These are phyloP conservation scores for Steinernema carpocapsae DNA, from an alignment of 2,888 invertebrate genomes.

Conservation along the genomic window DNA sequence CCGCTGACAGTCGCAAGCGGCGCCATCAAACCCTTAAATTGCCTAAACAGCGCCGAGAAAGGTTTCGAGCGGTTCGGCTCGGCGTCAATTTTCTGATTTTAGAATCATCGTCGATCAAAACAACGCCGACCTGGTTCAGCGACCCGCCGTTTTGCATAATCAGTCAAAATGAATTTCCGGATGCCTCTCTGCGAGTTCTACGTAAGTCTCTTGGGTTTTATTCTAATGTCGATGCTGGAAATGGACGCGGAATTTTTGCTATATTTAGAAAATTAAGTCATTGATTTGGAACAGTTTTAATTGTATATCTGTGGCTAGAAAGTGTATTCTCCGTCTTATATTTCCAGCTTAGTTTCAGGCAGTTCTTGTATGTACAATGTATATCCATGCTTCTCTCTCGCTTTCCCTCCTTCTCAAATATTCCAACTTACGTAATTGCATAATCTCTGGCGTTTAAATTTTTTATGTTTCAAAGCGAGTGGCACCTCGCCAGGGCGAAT, in stretches of 20 bases:
- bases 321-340: no score
- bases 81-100: neutral
- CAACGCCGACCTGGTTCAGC: neutral
- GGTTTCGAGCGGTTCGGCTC: neutral
- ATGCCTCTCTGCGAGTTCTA: slow-evolving; percentile 31
- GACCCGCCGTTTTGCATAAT: slow-evolving; percentile 6
- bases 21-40: neutral
- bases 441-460: no score
- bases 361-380: no score
- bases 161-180: slow-evolving; percentile 18
- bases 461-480: no score
- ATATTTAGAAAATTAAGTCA: no score
- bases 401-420: no score
- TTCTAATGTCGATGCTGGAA: neutral
- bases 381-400: no score
- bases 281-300: no score
- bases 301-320: no score
- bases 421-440: no score
- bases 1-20: neutral
- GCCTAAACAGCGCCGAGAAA: neutral
- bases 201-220: slow-evolving; percentile 6
- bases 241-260: no score
- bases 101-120: slow-evolving; percentile 5
- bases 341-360: no score
- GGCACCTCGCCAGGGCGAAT: neutral